A percentile compares a stretch with the other conserved stretches of the same genome.
phyloP scores from a whole-genome alignment of 2,113 vertebrate species.

The human (Homo sapiens) region DNA sequence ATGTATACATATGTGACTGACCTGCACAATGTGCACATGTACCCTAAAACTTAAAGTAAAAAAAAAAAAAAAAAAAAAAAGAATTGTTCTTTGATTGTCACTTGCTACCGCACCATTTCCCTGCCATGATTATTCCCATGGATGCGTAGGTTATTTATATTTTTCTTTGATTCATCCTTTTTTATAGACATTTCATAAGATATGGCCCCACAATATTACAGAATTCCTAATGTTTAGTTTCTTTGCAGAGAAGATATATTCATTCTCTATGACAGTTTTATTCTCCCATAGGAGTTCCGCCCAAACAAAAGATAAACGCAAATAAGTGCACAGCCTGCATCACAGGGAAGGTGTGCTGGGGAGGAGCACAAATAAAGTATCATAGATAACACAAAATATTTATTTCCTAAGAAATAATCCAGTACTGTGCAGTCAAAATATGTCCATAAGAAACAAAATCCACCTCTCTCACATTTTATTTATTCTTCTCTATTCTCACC shows the following conservation, averaged over 20 bases:
- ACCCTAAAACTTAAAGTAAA: too few relatives aligned
- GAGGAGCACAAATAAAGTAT: not conserved
- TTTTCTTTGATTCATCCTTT: slow-evolving; percentile 30
- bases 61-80: not conserved
- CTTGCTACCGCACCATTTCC: not conserved
- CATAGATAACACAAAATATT: not conserved
- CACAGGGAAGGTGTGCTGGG: not conserved
- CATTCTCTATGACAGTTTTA: not conserved
- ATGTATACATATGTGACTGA: too few relatives aligned
- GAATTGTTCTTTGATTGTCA: not conserved
- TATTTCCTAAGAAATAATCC: not conserved
- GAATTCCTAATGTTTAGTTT: not conserved
- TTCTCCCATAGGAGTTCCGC: not conserved
- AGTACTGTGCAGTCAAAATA: not conserved
- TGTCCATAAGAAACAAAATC: not conserved
- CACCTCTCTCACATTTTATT: not conserved
- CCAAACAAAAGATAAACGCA: slow-evolving; percentile 19
- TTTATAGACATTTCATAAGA: not conserved
- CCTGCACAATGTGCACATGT: too few relatives aligned
- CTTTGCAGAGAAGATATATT: slow-evolving; percentile 1
- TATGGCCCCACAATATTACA: not conserved
- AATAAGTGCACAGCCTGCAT: not conserved
- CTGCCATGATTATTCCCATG: not conserved
- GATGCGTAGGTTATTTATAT: not conserved
- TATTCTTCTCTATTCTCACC: not conserved